phyloP scores from a whole-genome alignment of 2,113 vertebrate species.

The Loxodonta africana region DNA sequence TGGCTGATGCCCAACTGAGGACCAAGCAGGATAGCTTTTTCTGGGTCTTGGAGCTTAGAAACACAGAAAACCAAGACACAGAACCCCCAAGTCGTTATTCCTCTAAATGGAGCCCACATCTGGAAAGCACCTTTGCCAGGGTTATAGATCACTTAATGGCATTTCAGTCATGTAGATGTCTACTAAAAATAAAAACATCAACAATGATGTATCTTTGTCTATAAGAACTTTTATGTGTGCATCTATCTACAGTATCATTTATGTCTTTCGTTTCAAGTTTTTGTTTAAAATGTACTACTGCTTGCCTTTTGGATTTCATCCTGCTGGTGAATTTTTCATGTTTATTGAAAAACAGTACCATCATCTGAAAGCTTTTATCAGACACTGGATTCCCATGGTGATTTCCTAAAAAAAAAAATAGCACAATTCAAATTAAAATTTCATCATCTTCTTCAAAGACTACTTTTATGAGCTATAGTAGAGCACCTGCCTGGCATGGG shows the following conservation, averaged over 20 bases:
- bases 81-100: neutral
- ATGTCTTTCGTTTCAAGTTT: neutral
- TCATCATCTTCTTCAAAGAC: slow-evolving; percentile 43
- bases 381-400: neutral
- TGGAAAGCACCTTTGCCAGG: slow-evolving; percentile 15
- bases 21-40: neutral
- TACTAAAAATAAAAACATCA: neutral
- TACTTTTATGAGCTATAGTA: slow-evolving; percentile 42
- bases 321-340: slow-evolving; percentile 67
- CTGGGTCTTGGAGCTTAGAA: neutral
- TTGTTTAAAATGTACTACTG: neutral
- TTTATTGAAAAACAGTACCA: slow-evolving; percentile 42
- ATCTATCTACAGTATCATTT: neutral
- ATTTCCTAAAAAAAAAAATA: neutral
- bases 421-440: slow-evolving; percentile 62
- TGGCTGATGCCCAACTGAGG: neutral
- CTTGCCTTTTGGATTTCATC: neutral
- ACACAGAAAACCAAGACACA: neutral
- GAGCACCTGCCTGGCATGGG: neutral
- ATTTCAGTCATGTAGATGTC: neutral
- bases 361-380: slow-evolving; percentile 58
- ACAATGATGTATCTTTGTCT: neutral
- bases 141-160: neutral
- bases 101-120: neutral
- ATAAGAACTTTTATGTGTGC: neutral